Conservation (phyloP, 2,113 vertebrate species). For the Uria lomvia region DNA sequence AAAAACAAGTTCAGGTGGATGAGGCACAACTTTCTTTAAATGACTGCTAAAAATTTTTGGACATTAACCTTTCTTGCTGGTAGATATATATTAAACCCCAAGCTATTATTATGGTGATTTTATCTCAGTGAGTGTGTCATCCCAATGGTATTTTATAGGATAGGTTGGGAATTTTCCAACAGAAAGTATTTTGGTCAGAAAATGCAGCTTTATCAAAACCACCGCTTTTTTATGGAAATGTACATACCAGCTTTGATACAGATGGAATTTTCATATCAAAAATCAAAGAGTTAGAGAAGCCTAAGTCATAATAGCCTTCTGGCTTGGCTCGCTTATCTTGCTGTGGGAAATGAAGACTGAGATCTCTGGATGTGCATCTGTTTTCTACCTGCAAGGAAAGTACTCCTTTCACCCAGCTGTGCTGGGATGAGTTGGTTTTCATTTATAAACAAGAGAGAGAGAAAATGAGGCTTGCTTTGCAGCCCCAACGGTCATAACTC, state of each 20-base stretch:
- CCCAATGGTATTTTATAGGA: not conserved
- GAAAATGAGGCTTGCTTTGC: not conserved
- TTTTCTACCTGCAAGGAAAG: not conserved
- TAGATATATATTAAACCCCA: not conserved
- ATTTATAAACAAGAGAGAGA: not conserved
- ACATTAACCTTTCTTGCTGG: not conserved
- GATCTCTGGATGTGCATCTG: not conserved
- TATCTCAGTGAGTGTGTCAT: not conserved
- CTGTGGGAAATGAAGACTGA: not conserved
- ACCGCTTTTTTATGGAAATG: not conserved
- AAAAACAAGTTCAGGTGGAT: not conserved
- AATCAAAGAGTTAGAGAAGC: not conserved
- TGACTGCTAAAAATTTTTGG: not conserved
- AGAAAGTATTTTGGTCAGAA: not conserved
- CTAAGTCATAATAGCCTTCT: not conserved
- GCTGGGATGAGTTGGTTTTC: not conserved
- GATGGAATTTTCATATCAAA: not conserved
- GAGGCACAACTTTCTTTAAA: not conserved
- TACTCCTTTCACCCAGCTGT: not conserved
- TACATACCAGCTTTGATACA: conserved; percentile 14
- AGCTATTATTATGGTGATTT: not conserved
- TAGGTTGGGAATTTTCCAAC: not conserved
- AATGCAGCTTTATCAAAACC: not conserved
- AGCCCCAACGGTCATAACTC: not conserved
- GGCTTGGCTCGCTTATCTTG: not conserved